Evolutionary conservation across 2,888 invertebrate species (phyloP).

Genomic region (Agriotes lineatus): DNA sequence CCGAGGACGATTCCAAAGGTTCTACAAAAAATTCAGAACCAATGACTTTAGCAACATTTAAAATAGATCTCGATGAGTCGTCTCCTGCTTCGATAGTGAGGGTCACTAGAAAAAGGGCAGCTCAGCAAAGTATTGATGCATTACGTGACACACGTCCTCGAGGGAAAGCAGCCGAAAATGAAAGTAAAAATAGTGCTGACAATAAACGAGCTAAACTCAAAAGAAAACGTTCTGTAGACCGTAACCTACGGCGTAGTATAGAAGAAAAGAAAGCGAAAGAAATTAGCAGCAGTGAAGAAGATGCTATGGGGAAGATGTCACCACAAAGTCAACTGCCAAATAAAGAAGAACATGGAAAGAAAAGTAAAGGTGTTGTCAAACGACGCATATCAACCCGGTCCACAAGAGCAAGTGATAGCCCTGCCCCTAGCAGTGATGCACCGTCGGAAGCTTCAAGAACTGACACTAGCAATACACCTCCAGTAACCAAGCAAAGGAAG

Average conservation of each 20-base stretch:
- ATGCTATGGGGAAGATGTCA: constrained; percentile 38
- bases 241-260: constrained; percentile 61
- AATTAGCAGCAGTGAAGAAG: constrained; percentile 68
- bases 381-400: constrained; percentile 28
- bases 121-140: constrained; percentile 40
- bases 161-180: constrained; percentile 40
- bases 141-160: constrained; percentile 12
- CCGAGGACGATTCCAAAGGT: constrained; percentile 52
- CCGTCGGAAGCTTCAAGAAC: constrained; percentile 42
- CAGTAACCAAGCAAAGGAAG: constrained; percentile 51
- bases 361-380: constrained; percentile 20
- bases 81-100: constrained; percentile 30
- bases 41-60: constrained; percentile 48
- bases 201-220: constrained; percentile 51
- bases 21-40: constrained; percentile 14
- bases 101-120: constrained; percentile 54
- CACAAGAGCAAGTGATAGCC: constrained; percentile 33
- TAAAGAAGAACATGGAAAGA: constrained; percentile 6
- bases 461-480: constrained; percentile 29
- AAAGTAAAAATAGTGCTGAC: constrained; percentile 52
- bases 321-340: neutral
- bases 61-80: constrained; percentile 48
- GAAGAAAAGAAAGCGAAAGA: constrained; percentile 70
- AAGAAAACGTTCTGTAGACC: constrained; percentile 57
- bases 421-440: constrained; percentile 40